Percentiles rank a stretch among this genome's conserved stretches.
Evolutionary conservation across 2,888 invertebrate genomes (phyloP).

Genomic region (Aspidiotus rigidus): DNA sequence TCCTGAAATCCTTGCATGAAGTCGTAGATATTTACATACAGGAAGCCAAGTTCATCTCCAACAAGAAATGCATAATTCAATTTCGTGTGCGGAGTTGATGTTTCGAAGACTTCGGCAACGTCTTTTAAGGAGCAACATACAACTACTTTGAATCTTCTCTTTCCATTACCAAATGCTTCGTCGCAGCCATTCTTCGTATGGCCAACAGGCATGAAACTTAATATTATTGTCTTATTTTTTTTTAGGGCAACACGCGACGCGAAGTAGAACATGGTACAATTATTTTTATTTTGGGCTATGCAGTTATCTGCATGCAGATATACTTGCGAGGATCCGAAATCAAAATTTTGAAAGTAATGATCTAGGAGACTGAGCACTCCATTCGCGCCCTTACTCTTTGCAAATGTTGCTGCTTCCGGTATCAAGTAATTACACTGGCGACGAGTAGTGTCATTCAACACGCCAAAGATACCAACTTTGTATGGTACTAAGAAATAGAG

Average conservation of each 20-base stretch:
- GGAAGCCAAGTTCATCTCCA: neutral
- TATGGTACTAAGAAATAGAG: conserved; percentile 35
- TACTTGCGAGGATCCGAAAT: conserved; percentile 24
- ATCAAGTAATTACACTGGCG: conserved; percentile 34
- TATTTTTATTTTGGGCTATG: conserved; percentile 35
- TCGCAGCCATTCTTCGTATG: neutral
- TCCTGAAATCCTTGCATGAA: neutral
- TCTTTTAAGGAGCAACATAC: neutral
- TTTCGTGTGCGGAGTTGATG: neutral
- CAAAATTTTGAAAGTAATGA: conserved; percentile 14
- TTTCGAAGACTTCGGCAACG: neutral
- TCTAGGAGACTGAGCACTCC: conserved; percentile 27
- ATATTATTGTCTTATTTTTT: neutral
- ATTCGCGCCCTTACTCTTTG: conserved; percentile 22
- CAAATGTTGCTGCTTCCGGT: conserved; percentile 28
- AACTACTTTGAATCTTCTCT: neutral
- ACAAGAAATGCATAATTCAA: neutral
- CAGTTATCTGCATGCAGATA: conserved; percentile 35
- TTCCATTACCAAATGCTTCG: neutral
- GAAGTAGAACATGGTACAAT: neutral
- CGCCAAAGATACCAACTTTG: conserved; percentile 35
- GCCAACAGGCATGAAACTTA: neutral
- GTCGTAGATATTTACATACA: neutral
- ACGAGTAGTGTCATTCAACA: conserved; percentile 35
- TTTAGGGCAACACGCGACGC: neutral